phyloP scores from a whole-genome alignment of 1,140 invertebrate genomes.

The Conus ventricosus region DNA sequence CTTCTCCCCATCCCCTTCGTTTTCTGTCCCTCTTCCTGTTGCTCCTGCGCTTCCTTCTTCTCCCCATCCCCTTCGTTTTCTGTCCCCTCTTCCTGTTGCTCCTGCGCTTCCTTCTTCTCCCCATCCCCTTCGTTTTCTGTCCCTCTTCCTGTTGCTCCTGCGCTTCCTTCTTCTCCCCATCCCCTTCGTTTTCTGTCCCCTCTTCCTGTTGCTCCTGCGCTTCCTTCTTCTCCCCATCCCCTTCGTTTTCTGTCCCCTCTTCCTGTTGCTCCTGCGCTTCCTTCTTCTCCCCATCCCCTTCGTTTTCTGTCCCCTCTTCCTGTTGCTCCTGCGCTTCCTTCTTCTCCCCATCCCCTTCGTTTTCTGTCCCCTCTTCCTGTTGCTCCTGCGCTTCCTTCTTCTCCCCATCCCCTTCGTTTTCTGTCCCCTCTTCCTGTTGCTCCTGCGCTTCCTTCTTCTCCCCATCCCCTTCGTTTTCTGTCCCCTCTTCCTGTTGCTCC shows the following conservation, averaged over 20 bases:
- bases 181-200: not conserved
- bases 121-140: not conserved
- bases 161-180: not conserved
- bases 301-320: not conserved
- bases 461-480: no score
- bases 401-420: no score
- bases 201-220: not conserved
- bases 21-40: not conserved
- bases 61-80: no score
- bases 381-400: not conserved
- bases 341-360: not conserved
- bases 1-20: no score
- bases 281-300: not conserved
- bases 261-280: not conserved
- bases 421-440: not conserved
- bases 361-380: not conserved
- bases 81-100: not conserved
- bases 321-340: not conserved
- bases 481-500: not conserved
- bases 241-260: not conserved
- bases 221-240: not conserved
- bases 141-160: not conserved
- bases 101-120: not conserved
- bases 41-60: not conserved
- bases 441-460: not conserved